Evolutionary conservation across 2,888 invertebrate genomes (phyloP).

Genomic region (Meganola albula): DNA sequence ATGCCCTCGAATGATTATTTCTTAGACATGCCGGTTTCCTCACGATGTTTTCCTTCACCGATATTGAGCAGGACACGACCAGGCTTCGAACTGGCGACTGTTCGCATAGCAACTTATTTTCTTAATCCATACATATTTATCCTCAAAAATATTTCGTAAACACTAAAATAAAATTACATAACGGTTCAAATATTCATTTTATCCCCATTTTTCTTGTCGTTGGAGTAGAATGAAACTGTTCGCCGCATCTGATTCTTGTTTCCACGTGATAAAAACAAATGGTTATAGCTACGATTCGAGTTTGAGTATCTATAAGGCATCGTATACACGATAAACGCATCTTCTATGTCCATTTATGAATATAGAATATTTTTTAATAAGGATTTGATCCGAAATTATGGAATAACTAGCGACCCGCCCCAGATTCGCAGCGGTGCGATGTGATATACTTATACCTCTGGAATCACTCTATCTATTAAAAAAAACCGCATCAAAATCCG

Average conservation of each 20-base stretch:
- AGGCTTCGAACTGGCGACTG: no score
- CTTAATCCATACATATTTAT: neutral
- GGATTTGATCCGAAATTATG: no score
- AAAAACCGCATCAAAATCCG: no score
- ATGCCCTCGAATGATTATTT: no score
- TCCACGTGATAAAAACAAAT: slow-evolving; percentile 52
- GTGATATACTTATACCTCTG: neutral
- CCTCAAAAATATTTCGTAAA: slow-evolving; percentile 2
- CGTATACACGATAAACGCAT: no score
- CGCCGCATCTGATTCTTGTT: slow-evolving; percentile 38
- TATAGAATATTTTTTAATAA: no score
- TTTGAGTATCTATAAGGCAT: neutral
- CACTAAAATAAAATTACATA: slow-evolving; percentile 11
- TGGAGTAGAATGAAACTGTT: slow-evolving; percentile 30
- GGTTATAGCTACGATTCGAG: slow-evolving; percentile 23
- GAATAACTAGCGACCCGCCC: neutral
- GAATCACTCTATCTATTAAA: no score
- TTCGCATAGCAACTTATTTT: no score
- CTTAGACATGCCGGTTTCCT: no score
- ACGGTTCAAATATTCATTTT: slow-evolving; percentile 35
- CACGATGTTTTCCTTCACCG: no score
- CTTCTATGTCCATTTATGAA: no score
- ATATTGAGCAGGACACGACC: no score
- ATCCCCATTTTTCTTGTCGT: slow-evolving; percentile 36
- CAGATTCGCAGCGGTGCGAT: neutral